A percentile compares a stretch with the other conserved stretches of the same genome.
Evolutionary conservation across 2,797 vertebrate genomes (phyloP).

Genomic region (Enteromius trimaculatus): DNA sequence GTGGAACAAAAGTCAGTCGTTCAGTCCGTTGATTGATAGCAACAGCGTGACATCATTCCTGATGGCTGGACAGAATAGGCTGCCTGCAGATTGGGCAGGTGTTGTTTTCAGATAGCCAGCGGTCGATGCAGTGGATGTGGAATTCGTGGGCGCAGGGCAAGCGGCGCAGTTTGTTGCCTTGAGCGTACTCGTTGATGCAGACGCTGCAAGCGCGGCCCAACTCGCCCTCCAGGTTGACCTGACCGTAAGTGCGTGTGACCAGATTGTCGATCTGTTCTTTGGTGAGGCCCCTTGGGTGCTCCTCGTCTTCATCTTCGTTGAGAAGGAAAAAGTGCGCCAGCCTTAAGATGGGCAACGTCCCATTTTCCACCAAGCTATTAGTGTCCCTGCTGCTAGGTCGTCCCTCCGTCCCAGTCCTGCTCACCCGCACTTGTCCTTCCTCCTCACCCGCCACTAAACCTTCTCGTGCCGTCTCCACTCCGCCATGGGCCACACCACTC

Average conservation of each 20-base stretch:
- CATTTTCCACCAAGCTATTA: conserved; percentile 87
- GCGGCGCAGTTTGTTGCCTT: conserved; percentile 93
- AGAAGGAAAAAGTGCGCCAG: conserved; percentile 93
- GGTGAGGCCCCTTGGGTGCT: conserved; percentile 89
- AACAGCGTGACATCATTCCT: conserved; percentile 72
- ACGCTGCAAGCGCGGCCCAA: conserved; percentile 89
- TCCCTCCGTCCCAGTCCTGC: conserved; percentile 65
- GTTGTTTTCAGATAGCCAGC: conserved; percentile 96
- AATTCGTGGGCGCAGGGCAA: conserved; percentile 93
- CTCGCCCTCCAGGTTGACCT: conserved; percentile 84
- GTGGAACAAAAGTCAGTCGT: conserved; percentile 68
- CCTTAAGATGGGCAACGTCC: conserved; percentile 89
- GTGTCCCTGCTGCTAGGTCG: conserved; percentile 81
- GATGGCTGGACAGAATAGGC: conserved; percentile 83
- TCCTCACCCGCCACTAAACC: conserved; percentile 63
- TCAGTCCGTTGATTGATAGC: conserved; percentile 57
- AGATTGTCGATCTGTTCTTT: conserved; percentile 99
- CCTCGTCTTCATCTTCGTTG: conserved; percentile 88
- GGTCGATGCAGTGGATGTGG: conserved; percentile 96
- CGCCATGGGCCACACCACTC: conserved; percentile 46
- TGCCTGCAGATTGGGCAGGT: conserved; percentile 95
- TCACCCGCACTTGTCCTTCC: conserved; percentile 68
- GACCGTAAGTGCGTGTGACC: conserved; percentile 90
- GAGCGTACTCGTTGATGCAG: conserved; percentile 94
- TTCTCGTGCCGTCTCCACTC: conserved; percentile 66